Evolutionary conservation across 2,888 invertebrate genomes (phyloP).

Genomic region (Tetragonisca angustula): DNA sequence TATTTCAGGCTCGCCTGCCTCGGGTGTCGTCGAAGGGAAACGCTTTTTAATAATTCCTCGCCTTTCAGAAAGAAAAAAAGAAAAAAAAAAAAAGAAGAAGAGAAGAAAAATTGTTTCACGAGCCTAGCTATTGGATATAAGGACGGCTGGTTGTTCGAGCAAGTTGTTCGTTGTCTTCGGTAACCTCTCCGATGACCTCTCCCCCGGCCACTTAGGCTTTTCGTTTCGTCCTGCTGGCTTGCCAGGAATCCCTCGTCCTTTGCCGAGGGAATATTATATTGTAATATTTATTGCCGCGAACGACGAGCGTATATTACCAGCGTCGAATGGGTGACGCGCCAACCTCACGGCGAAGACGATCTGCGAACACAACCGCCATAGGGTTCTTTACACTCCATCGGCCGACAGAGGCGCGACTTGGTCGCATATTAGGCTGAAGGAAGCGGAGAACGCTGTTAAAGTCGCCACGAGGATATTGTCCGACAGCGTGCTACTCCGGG

Average conservation of each 20-base stretch:
- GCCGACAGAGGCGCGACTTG: conserved; percentile 29
- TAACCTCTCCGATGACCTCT: conserved; percentile 22
- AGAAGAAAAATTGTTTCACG: conserved; percentile 21
- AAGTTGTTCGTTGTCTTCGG: conserved; percentile 50
- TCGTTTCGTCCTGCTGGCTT: conserved; percentile 24
- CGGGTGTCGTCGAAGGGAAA: conserved; percentile 2
- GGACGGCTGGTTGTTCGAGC: conserved; percentile 34
- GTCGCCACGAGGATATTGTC: conserved; percentile 3
- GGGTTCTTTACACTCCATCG: conserved; percentile 52
- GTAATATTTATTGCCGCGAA: conserved; percentile 68
- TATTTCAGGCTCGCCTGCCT: background rate
- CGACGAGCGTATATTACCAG: conserved; percentile 62
- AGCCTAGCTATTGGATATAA: conserved; percentile 49
- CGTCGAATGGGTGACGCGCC: conserved; percentile 48
- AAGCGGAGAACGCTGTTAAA: conserved; percentile 13
- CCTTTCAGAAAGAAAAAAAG: background rate
- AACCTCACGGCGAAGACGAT: conserved; percentile 39
- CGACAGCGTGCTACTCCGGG: background rate
- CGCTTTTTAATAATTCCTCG: conserved; percentile 37
- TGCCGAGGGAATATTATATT: conserved; percentile 59
- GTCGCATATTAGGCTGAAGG: conserved; percentile 30
- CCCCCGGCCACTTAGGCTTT: conserved; percentile 28
- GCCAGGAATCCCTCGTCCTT: conserved; percentile 35
- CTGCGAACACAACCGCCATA: conserved; percentile 42
- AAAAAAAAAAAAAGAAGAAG: too few relatives aligned